Conservation (phyloP, 2,888 invertebrate genomes). For the Lochmaea crataegi region DNA sequence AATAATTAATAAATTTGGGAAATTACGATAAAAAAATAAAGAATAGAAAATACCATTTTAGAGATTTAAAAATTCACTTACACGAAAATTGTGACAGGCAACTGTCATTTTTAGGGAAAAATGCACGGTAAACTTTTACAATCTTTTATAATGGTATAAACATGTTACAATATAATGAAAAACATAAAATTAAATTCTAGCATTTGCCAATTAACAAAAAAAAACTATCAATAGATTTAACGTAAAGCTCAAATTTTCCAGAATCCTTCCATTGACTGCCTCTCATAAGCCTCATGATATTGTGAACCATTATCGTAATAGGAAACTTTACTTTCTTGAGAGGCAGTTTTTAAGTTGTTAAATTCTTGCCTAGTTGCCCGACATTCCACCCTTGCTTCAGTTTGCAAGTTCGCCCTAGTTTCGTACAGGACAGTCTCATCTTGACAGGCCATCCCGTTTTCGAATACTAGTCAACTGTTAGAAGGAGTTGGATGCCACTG, state of each 20-base stretch:
- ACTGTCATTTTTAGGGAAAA: background rate
- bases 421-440: background rate
- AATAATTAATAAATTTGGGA: background rate
- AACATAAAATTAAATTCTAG: slow-evolving; percentile 8
- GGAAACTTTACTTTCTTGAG: background rate
- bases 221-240: slow-evolving; percentile 6
- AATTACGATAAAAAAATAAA: background rate
- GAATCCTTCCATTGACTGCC: slow-evolving; percentile 17
- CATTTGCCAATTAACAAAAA: background rate
- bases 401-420: background rate
- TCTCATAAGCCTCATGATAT: background rate
- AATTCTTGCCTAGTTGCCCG: background rate
- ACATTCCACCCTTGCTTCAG: background rate
- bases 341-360: background rate
- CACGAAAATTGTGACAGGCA: too few species aligned
- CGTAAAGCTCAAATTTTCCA: slow-evolving; percentile 25
- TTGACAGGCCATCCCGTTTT: slow-evolving; percentile 1
- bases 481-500: slow-evolving; percentile 42
- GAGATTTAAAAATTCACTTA: background rate
- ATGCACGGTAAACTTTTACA: background rate
- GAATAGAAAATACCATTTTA: background rate
- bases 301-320: background rate
- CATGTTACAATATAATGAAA: background rate
- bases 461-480: slow-evolving; percentile 52
- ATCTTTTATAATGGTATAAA: background rate